Base-by-base conservation (phyloP, 2,888 invertebrate species). In the Drosophila macrospina region DNA sequence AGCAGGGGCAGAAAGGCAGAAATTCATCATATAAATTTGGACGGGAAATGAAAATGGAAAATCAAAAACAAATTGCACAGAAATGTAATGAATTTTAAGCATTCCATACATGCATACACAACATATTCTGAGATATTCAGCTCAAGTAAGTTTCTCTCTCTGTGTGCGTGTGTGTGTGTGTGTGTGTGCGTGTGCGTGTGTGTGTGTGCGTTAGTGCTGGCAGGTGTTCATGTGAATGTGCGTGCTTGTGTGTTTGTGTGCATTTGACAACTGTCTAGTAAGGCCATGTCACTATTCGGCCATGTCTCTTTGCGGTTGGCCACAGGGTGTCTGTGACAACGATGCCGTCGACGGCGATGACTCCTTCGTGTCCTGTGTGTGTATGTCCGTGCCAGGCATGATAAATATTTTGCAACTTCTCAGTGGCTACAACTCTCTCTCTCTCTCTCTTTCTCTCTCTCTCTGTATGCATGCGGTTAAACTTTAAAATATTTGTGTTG, bases 261-360 rank as follows among this genome's bases (percentile, higher is more conserved):
- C 69, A 75, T 66, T 74, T 83, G 86, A 86, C 83, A 83, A 83
- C 86, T 86, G 86, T 86, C 83, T 83, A 80, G 81, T 80, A 80
- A 86, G 86, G 86, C 76, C 80, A 83, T 86, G 83, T 83, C 83
- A 86, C 73, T 86, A 81, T 81, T 81, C 71, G 81, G 82, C 74
- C 86, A 83, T 84, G 85, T 84, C 87, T 85, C 87, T 86, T 86
- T 86, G 82, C 82, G 87, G 87, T 85, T 85, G 85, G 72, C 84
- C 87, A 76, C 87, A 86, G 86, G 86, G 87, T 86, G 83, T 86
- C 83, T 83, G 70, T 82, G 86, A 75, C 83, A 78, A 78, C 72
- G 74, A 69, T 64, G 78, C 52, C 66, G 62, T 37, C 63, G 56
- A 57, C 63, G 74, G 50, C 63, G 36, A 56, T 47, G 78, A 78